phyloP scores from a whole-genome alignment of 2,797 vertebrate species.

The Synaphobranchus kaupii region DNA sequence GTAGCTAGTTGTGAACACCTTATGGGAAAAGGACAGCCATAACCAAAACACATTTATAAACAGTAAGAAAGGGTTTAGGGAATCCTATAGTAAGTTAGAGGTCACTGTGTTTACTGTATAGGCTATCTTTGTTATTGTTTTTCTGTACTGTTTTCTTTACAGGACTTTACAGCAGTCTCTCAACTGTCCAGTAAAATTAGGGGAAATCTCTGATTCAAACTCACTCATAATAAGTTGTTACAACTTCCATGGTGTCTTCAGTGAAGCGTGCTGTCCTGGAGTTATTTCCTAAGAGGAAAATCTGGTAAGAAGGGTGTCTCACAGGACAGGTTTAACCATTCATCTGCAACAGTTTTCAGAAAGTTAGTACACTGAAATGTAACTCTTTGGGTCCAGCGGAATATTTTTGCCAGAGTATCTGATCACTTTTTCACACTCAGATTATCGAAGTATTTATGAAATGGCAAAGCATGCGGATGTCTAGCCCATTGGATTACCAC shows the following conservation, averaged over 20 bases:
- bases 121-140: not conserved
- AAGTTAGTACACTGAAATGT: not conserved
- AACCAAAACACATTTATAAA: not conserved
- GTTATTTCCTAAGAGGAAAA: not conserved
- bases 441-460: not conserved
- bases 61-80: not conserved
- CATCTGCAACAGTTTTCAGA: not conserved
- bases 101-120: not conserved
- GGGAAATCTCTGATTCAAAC: not conserved
- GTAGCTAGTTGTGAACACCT: not conserved
- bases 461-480: not conserved
- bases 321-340: not conserved
- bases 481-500: not conserved
- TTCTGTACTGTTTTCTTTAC: not conserved
- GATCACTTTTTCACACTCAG: not conserved
- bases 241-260: constrained; percentile 22
- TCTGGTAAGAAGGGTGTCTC: not conserved
- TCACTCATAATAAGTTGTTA: constrained; percentile 2
- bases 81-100: not conserved
- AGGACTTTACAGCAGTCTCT: not conserved
- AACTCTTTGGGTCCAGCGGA: not conserved
- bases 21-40: not conserved
- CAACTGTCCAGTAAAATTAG: not conserved
- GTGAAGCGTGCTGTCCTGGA: not conserved
- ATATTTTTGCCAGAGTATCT: not conserved